Evolutionary conservation across 1,140 invertebrate genomes (phyloP).

Genomic region (Ylistrum balloti): DNA sequence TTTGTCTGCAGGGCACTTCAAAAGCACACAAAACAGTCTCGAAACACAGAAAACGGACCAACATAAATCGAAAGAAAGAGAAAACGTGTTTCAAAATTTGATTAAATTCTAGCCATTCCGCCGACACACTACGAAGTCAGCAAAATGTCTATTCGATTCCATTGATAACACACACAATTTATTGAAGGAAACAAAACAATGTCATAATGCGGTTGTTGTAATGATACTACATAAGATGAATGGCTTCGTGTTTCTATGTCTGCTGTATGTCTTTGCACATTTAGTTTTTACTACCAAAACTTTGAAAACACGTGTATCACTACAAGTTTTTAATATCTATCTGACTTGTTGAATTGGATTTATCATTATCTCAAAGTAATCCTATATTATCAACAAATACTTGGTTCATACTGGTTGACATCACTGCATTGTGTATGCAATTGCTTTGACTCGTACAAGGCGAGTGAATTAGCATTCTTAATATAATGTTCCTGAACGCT

Average conservation of each 20-base stretch:
- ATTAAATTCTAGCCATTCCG: slow-evolving; percentile 31
- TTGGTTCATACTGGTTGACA: too few relatives aligned
- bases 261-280: neutral
- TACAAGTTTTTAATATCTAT: too few relatives aligned
- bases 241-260: neutral
- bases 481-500: too few relatives aligned
- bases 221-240: neutral
- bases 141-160: neutral
- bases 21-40: neutral
- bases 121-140: neutral
- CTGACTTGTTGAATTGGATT: too few relatives aligned
- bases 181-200: slow-evolving; percentile 17
- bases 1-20: slow-evolving; percentile 4
- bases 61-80: slow-evolving; percentile 1
- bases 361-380: too few relatives aligned
- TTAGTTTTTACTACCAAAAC: neutral
- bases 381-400: too few relatives aligned
- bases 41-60: neutral
- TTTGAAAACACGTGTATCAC: too few relatives aligned
- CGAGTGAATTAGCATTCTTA: too few relatives aligned
- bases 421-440: too few relatives aligned
- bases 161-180: neutral
- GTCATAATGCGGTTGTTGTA: neutral
- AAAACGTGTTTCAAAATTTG: neutral
- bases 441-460: too few relatives aligned